These are phyloP conservation scores for Hydropsyche betteni DNA, from an alignment of 2,888 invertebrate genomes.

Conservation along the genomic window DNA sequence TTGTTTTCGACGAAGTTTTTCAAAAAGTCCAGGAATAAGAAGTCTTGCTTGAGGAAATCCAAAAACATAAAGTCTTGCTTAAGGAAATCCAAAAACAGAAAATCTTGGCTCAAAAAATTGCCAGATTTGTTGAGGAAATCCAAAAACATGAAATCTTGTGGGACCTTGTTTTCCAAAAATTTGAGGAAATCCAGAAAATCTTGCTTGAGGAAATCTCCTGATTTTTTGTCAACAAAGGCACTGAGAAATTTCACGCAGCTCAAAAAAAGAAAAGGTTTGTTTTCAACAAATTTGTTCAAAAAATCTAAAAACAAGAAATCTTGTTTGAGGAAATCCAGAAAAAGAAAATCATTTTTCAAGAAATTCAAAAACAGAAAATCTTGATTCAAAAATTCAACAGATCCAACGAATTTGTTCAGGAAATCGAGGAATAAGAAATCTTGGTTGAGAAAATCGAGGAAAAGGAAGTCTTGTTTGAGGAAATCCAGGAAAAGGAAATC, in stretches of 20 bases:
- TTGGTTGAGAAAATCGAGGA: neutral
- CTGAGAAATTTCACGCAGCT: conserved; percentile 7
- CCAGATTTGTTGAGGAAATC: conserved; percentile 2
- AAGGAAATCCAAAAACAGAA: neutral
- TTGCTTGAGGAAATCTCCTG: conserved; percentile 5
- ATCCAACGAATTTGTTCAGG: neutral
- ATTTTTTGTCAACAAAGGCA: neutral
- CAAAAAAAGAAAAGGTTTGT: neutral
- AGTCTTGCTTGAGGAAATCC: conserved; percentile 9
- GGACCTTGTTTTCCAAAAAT: neutral
- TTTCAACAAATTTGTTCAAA: conserved; percentile 3
- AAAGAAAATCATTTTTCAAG: conserved; percentile 15
- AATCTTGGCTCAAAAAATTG: neutral
- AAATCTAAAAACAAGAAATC: conserved; percentile 13
- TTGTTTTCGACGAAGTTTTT: conserved; percentile 6
- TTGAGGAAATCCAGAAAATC: neutral
- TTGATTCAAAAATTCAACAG: neutral
- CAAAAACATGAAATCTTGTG: conserved; percentile 14
- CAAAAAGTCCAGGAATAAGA: conserved; percentile 9
- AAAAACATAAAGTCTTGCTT: conserved; percentile 14
- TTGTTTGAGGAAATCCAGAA: neutral
- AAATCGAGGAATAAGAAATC: conserved; percentile 3
- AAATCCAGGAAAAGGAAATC: neutral
- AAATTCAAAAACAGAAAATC: neutral
- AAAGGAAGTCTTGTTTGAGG: neutral